Conservation (phyloP, 2,113 vertebrate genomes). For the Morone saxatilis region DNA sequence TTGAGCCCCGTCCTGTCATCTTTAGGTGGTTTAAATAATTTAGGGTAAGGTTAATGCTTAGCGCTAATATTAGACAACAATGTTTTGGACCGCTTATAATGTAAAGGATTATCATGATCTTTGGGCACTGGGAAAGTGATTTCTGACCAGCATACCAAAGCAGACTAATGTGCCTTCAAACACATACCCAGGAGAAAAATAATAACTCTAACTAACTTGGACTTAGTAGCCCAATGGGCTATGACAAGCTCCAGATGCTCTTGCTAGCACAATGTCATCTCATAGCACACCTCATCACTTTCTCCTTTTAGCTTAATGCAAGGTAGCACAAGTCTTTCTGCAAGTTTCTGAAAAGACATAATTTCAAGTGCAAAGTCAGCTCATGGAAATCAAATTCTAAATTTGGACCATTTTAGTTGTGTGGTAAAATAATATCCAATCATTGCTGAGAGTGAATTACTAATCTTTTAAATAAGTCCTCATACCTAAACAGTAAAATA, state of each 20-base stretch:
- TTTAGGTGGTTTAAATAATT: neutral
- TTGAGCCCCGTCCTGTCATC: neutral
- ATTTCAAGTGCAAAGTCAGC: slow-evolving; percentile 55
- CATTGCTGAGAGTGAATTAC: neutral
- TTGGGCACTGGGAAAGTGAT: neutral
- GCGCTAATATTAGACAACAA: neutral
- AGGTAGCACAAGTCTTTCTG: slow-evolving; percentile 13
- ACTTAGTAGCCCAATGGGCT: neutral
- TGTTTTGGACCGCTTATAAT: neutral
- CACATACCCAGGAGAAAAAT: neutral
- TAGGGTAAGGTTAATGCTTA: neutral
- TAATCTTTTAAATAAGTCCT: neutral
- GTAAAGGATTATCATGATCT: neutral
- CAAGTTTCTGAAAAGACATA: slow-evolving; percentile 46
- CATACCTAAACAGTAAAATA: neutral
- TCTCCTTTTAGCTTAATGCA: slow-evolving; percentile 20
- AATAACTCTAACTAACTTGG: neutral
- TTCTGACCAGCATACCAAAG: neutral
- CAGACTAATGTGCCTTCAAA: neutral
- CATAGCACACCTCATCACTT: slow-evolving; percentile 38
- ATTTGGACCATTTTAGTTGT: neutral
- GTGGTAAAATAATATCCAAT: neutral
- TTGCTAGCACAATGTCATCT: slow-evolving; percentile 10
- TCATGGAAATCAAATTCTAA: slow-evolving; percentile 40
- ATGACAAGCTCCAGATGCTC: slow-evolving; percentile 13